A percentile compares a stretch with the other conserved stretches of the same genome.
phyloP scores from a whole-genome alignment of 1,140 invertebrate species.

The Drosophila micromelanica region DNA sequence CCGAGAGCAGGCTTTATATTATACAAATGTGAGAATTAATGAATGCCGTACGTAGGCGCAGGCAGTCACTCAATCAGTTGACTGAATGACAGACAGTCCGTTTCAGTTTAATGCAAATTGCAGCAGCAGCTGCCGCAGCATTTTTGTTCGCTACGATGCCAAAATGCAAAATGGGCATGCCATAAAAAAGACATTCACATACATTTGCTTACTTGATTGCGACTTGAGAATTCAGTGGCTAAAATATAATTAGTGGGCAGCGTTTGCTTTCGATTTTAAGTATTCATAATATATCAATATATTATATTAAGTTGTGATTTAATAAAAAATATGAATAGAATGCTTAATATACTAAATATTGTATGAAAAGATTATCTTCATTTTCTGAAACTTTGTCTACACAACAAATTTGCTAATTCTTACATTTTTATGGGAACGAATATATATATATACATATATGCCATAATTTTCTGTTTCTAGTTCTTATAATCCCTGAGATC shows the following conservation, averaged over 20 bases:
- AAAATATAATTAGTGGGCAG: constrained; percentile 38
- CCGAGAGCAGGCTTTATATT: constrained; percentile 19
- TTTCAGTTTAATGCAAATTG: constrained; percentile 71
- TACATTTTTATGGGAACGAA: too few relatives aligned
- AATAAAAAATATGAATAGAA: too few relatives aligned
- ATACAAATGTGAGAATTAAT: constrained; percentile 70
- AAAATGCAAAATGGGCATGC: constrained; percentile 13
- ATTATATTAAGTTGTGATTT: too few relatives aligned
- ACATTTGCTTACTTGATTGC: constrained; percentile 38
- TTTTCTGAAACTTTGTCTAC: too few relatives aligned
- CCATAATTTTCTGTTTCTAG: too few relatives aligned
- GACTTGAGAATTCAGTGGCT: constrained; percentile 44
- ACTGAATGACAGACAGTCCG: constrained; percentile 70
- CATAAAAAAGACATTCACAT: constrained; percentile 28
- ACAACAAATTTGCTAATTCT: too few relatives aligned
- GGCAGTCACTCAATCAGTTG: constrained; percentile 55
- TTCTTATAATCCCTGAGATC: too few relatives aligned
- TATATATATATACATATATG: too few relatives aligned
- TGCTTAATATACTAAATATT: too few relatives aligned
- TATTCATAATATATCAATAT: not conserved
- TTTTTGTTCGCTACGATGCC: not conserved
- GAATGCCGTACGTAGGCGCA: constrained; percentile 72
- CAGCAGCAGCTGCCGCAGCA: constrained; percentile 55
- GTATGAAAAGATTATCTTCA: too few relatives aligned
- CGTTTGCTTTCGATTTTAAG: too few relatives aligned